These are phyloP conservation scores for Rugalucina vietnamica DNA, from an alignment of 2,888 invertebrate genomes.

Conservation along the genomic window DNA sequence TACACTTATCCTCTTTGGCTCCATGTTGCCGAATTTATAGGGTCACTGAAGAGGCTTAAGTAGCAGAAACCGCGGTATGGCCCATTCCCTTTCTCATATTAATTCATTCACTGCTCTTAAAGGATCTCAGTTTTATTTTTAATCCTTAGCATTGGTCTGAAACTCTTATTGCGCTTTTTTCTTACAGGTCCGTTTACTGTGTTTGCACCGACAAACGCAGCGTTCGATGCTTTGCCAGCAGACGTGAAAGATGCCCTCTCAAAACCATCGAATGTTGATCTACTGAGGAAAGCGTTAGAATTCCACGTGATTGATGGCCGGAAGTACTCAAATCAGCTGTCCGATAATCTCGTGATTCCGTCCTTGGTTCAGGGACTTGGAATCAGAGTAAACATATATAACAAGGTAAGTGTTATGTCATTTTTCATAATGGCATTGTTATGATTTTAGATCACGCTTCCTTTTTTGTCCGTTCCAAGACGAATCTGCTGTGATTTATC, in stretches of 20 bases:
- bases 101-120: too few relatives aligned
- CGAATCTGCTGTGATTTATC: too few relatives aligned
- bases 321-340: slow-evolving; percentile 39
- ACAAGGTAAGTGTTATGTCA: neutral
- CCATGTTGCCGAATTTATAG: too few relatives aligned
- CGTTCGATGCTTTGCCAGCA: slow-evolving; percentile 57
- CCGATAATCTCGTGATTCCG: slow-evolving; percentile 51
- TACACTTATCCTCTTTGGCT: too few relatives aligned
- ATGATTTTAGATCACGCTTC: neutral
- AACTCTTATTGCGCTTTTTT: too few relatives aligned
- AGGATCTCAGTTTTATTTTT: too few relatives aligned
- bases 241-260: slow-evolving; percentile 53
- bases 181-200: slow-evolving; percentile 64
- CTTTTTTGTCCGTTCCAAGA: neutral
- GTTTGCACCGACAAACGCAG: slow-evolving; percentile 66
- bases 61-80: too few relatives aligned
- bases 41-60: too few relatives aligned
- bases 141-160: too few relatives aligned
- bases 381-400: slow-evolving; percentile 62
- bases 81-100: too few relatives aligned
- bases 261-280: slow-evolving; percentile 50
- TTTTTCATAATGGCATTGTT: neutral
- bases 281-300: slow-evolving; percentile 57
- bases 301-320: slow-evolving; percentile 59
- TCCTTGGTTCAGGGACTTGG: slow-evolving; percentile 37